Percentiles rank a stretch among this genome's conserved stretches.
Evolutionary conservation across 1,140 invertebrate genomes (phyloP).

Genomic region (Colletes latitarsis): DNA sequence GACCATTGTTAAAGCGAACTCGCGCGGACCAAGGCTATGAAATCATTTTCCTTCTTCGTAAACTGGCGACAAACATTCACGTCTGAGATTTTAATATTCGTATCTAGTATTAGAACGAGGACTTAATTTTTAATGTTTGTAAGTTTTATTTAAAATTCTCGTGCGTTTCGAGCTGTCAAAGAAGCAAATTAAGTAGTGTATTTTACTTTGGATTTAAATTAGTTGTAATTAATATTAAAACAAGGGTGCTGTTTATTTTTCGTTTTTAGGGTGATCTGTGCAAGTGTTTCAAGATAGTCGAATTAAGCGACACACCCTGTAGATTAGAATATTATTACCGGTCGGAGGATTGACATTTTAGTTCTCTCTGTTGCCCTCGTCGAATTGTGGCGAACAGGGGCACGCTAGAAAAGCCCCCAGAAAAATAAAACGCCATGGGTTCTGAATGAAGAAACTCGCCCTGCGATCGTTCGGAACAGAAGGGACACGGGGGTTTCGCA

Average conservation of each 20-base stretch:
- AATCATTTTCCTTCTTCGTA: slow-evolving; percentile 2
- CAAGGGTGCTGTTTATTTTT: too few relatives aligned
- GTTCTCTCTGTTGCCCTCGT: not conserved
- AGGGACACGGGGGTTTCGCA: not conserved
- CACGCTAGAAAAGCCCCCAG: not conserved
- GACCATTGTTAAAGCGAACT: not conserved
- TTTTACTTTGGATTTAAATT: too few relatives aligned
- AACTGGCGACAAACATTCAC: not conserved
- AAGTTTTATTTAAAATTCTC: too few relatives aligned
- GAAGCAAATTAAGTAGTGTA: too few relatives aligned
- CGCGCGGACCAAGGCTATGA: slow-evolving; percentile 1
- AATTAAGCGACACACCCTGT: too few relatives aligned
- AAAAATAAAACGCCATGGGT: slow-evolving; percentile 9
- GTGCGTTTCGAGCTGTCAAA: too few relatives aligned
- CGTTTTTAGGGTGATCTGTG: too few relatives aligned
- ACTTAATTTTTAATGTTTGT: too few relatives aligned
- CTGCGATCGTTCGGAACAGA: slow-evolving; percentile 11
- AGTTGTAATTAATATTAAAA: too few relatives aligned
- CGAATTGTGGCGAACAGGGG: slow-evolving; percentile 10
- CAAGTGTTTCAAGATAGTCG: too few relatives aligned
- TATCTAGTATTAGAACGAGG: too few relatives aligned
- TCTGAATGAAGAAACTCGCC: slow-evolving; percentile 7
- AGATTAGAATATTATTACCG: slow-evolving; percentile 15
- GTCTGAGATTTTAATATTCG: too few relatives aligned
- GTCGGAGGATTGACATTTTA: not conserved